These are phyloP conservation scores for Gymnoscelis rufifasciata DNA, from an alignment of 2,888 invertebrate species.

Conservation along the genomic window DNA sequence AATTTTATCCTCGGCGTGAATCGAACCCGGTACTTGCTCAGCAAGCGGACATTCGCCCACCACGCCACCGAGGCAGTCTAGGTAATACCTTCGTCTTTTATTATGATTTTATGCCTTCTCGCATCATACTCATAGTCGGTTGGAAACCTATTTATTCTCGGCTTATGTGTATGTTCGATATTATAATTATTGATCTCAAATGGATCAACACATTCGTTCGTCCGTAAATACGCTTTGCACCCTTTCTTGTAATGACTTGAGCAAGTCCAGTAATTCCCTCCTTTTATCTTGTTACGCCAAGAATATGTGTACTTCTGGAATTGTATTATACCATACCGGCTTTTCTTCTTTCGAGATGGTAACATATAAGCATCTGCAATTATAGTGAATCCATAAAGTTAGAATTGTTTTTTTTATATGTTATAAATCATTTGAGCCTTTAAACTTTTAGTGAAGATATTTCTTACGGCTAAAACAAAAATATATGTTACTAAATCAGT, in stretches of 20 bases:
- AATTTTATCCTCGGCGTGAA: too few species aligned
- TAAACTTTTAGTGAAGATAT: too few species aligned
- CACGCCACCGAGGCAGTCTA: too few species aligned
- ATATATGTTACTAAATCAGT: too few species aligned
- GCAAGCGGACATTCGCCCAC: too few species aligned
- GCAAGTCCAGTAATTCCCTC: slow-evolving; percentile 59
- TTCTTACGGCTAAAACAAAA: too few species aligned
- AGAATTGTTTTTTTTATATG: too few species aligned
- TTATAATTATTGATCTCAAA: slow-evolving; percentile 39
- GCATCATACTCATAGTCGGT: too few species aligned
- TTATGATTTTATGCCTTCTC: too few species aligned
- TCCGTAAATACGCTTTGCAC: slow-evolving; percentile 52
- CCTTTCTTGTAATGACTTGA: slow-evolving; percentile 63
- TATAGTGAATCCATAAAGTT: background rate
- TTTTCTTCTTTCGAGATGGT: slow-evolving; percentile 43
- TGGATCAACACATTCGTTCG: slow-evolving; percentile 39
- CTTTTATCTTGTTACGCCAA: slow-evolving; percentile 46
- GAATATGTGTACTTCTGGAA: slow-evolving; percentile 56
- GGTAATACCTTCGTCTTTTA: too few species aligned
- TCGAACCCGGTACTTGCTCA: too few species aligned
- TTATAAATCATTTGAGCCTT: too few species aligned
- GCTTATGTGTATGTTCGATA: slow-evolving; percentile 45
- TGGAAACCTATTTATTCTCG: slow-evolving; percentile 35
- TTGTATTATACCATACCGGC: slow-evolving; percentile 44
- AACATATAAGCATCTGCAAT: slow-evolving; percentile 48